Evolutionary conservation across 1,140 invertebrate species (phyloP), one percentile per base, ranked within the genome.

Genomic region (Belonocnema kinseyi): DNA sequence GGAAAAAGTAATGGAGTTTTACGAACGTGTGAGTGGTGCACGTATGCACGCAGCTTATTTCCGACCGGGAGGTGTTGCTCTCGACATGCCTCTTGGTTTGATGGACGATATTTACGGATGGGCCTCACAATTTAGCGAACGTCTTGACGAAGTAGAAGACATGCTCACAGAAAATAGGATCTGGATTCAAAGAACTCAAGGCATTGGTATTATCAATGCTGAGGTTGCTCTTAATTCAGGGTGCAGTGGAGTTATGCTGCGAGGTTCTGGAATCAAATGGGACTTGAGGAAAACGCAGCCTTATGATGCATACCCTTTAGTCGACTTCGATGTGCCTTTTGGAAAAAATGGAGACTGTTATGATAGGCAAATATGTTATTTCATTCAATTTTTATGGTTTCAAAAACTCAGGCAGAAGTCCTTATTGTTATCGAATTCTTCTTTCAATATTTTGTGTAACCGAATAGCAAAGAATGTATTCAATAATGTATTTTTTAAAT

Each of bases 1-100:
- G 82, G 98, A 99, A 91, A 99, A 99, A 92, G 93, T 99, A 91
- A 98, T 99, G 95, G 98, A 99, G 91, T 98, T 99, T 90, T 99
- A 98, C 90, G 98, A 99, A 90, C 92, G 98, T 79, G 98, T 97
- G 0, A 98, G 97, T 75, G 98, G 98, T 10, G 98, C 98, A 19
- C 93, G 98, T 56, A 98, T 99, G 97, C 98, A 99, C 92, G 97
- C 98, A 14, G 97, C 97, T 3, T 99, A 99, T 87, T 94, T 99
- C 74, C 92, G 98, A 26, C 98, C 98, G 3, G 98, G 98, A 26
- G 98, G 98, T 33, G 98, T 98, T 1, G 91, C 94, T 13, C 92
- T 91, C 94, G 98, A 99, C 92, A 92, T 99, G 85, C 98, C 98
- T 0, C 89, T 99, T 26, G 98, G 98, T 46, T 89, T 99, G 1